Conservation (phyloP, 2,113 vertebrate species). For the Brachyhypopomus gauderio region DNA sequence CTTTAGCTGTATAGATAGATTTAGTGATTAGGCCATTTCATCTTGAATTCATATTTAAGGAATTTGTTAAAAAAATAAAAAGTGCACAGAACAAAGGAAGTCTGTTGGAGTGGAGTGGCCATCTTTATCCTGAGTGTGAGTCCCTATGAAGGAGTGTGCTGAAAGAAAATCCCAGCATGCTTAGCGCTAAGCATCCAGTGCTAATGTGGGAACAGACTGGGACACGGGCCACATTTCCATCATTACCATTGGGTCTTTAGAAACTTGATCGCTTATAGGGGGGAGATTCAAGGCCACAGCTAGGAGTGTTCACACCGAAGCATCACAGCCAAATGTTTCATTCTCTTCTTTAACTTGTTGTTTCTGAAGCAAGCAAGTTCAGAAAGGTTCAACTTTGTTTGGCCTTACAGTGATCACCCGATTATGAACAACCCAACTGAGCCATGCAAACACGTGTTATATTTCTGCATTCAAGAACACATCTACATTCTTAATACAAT, state of each 20-base stretch:
- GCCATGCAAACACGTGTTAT: background rate
- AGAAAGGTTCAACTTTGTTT: background rate
- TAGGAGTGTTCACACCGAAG: background rate
- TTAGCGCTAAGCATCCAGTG: background rate
- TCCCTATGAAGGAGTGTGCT: too few relatives aligned
- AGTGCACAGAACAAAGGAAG: too few relatives aligned
- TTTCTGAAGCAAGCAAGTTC: background rate
- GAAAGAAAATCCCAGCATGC: too few relatives aligned
- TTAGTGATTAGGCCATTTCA: background rate
- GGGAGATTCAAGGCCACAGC: background rate
- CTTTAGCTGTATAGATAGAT: background rate
- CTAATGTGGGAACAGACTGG: background rate
- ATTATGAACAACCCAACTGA: constrained; percentile 35
- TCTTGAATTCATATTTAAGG: background rate
- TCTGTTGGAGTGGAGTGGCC: too few relatives aligned
- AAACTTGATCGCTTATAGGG: background rate
- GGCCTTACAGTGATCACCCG: constrained; percentile 37
- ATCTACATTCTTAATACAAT: too few relatives aligned
- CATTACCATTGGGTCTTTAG: background rate
- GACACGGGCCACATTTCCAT: background rate
- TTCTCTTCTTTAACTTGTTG: background rate
- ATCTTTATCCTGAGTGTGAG: too few relatives aligned
- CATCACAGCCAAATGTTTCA: background rate
- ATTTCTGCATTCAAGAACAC: too few relatives aligned
- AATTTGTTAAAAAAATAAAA: background rate